Base-by-base conservation (phyloP, 2,888 invertebrate genomes). In the Drosophila nr. perissopoda region DNA sequence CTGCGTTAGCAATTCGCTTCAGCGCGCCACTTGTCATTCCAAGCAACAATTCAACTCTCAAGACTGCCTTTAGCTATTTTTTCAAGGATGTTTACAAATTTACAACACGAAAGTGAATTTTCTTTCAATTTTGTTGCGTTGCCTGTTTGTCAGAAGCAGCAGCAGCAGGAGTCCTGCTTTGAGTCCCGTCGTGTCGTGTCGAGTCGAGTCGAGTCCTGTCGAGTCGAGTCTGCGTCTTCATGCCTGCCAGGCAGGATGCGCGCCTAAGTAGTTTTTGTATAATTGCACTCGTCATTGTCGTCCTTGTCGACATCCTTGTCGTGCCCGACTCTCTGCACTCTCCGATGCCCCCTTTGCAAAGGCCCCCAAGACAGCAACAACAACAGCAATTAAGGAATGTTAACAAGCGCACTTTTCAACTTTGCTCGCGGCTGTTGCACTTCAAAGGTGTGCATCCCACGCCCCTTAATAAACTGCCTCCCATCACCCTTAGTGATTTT, bases 91-190 rank as follows among this genome's bases (percentile, higher is more conserved):
- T 87, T 87, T 89, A 87, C 87, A 89, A 87, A 87, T 87, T 87
- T 90, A 90, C 89, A 87, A 89, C 90, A 84, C 87, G 87, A 90
- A 87, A 87, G 90, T 90, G 87, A 90, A 90, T 87, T 87, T 87
- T 87, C 89, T 87, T 90, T 86, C 90, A 89, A 87, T 87, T 87
- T 87, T 88, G 79, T 74, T 68, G 75, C 70, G 74, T 63, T 65
- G 67, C 70, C 74, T 72, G 76, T 66, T 82, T 83, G 87, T 57
- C 81, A 65, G 60, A 11, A 48, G 66, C 62, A 52, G 60, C 66
- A 65, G 58, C 18, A 58, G 42, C 36, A 27, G 76, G 58, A 76
- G 61, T 61, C 21, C 34, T 34, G 65, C 54, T 11, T 38, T 51
- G 58, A 69, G 80, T 65, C 64, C 69, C 75, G 69, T 74, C 75